These are phyloP conservation scores for Hystrix brachyura DNA, from an alignment of 2,113 vertebrate species.

Conservation along the genomic window DNA sequence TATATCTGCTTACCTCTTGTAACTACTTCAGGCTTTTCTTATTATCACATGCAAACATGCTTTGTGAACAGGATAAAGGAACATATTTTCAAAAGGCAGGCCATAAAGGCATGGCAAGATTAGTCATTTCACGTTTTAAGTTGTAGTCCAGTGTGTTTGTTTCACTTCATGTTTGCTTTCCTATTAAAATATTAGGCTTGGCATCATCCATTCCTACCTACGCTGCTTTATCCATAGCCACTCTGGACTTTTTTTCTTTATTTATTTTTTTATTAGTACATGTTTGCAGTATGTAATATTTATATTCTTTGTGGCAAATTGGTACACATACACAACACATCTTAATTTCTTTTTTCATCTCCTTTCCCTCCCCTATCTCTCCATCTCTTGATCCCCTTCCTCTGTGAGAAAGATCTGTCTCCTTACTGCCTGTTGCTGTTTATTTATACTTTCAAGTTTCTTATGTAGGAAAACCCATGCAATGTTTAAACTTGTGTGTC, in stretches of 20 bases:
- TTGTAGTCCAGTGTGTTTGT: neutral
- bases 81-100: neutral
- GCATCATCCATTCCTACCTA: neutral
- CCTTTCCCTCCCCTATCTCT: neutral
- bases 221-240: neutral
- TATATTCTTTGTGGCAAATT: neutral
- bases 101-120: neutral
- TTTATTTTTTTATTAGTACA: neutral
- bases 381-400: neutral
- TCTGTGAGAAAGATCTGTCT: neutral
- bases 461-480: neutral
- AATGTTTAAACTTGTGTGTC: neutral
- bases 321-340: neutral
- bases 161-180: neutral
- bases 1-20: constrained; percentile 14
- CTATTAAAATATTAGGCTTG: neutral
- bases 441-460: neutral
- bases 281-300: neutral
- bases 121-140: neutral
- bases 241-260: neutral
- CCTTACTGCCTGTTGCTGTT: neutral
- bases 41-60: neutral
- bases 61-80: neutral
- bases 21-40: neutral
- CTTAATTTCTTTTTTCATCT: neutral